Percentiles rank a stretch among this genome's conserved stretches.
Evolutionary conservation across 2,888 invertebrate species (phyloP).

Genomic region (Aleiodes alternator): DNA sequence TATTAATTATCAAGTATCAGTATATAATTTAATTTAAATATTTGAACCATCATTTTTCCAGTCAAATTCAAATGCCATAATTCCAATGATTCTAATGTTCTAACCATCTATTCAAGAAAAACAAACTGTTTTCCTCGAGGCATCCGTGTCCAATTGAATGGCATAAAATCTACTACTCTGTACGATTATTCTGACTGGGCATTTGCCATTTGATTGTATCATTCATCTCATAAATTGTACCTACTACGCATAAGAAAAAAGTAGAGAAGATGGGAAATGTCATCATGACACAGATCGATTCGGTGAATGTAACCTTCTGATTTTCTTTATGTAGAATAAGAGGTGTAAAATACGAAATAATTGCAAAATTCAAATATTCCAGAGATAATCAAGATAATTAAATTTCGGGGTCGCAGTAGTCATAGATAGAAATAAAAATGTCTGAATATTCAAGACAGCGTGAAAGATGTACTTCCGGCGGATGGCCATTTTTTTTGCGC

Average conservation of each 20-base stretch:
- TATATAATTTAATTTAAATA: background rate
- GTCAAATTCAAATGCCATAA: background rate
- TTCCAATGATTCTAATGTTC: too few species aligned
- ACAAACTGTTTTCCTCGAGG: background rate
- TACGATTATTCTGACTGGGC: slow-evolving; percentile 1
- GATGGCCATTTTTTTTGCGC: slow-evolving; percentile 40
- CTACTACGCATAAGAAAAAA: slow-evolving; percentile 9
- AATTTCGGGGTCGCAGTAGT: slow-evolving; percentile 15
- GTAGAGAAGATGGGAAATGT: slow-evolving; percentile 12
- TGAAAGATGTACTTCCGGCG: slow-evolving; percentile 32
- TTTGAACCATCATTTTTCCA: slow-evolving; percentile 1
- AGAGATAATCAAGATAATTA: background rate
- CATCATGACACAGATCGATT: slow-evolving; percentile 22
- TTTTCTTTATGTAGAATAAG: background rate
- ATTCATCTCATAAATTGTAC: slow-evolving; percentile 24
- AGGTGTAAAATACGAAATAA: background rate
- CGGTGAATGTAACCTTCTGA: slow-evolving; percentile 17
- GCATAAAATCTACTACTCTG: background rate
- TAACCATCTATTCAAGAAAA: too few species aligned
- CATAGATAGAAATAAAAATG: slow-evolving; percentile 8
- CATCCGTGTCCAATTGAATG: slow-evolving; percentile 24
- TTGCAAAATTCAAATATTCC: slow-evolving; percentile 8
- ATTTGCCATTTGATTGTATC: slow-evolving; percentile 32
- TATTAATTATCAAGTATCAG: slow-evolving; percentile 22
- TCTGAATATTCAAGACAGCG: slow-evolving; percentile 21